These are phyloP conservation scores for Drosophila trichaetosa DNA, from an alignment of 2,888 invertebrate genomes.

Conservation along the genomic window DNA sequence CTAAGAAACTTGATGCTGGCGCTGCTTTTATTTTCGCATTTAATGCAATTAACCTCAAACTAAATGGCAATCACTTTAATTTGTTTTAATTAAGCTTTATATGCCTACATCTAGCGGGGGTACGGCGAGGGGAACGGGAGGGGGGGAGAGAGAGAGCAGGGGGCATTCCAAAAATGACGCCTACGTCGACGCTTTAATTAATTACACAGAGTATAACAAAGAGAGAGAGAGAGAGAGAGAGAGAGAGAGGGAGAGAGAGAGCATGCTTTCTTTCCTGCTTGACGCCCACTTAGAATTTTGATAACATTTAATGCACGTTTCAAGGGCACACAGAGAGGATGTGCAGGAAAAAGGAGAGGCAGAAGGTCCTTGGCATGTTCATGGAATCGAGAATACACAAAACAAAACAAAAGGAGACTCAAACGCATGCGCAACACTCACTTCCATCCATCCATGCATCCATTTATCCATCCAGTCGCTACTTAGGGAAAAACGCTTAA, in stretches of 20 bases:
- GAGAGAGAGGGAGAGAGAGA: constrained; percentile 10
- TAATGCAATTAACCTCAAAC: constrained; percentile 85
- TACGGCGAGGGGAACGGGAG: constrained; percentile 18
- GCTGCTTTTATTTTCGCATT: constrained; percentile 76
- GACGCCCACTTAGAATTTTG: constrained; percentile 42
- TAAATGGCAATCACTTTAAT: constrained; percentile 84
- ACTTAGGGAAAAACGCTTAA: constrained; percentile 73
- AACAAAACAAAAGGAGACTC: constrained; percentile 25
- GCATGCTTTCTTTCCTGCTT: constrained; percentile 24
- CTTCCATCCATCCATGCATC: background rate
- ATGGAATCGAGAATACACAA: constrained; percentile 47
- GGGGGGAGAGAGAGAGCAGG: background rate
- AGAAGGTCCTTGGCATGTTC: constrained; percentile 44
- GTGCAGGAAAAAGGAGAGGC: constrained; percentile 16
- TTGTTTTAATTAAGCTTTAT: constrained; percentile 83
- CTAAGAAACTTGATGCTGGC: constrained; percentile 45
- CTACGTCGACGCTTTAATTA: constrained; percentile 67
- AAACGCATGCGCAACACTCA: constrained; percentile 46
- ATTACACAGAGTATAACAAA: constrained; percentile 49
- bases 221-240: constrained; percentile 15
- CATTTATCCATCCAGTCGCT: constrained; percentile 21
- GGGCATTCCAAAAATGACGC: constrained; percentile 60
- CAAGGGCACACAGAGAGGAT: constrained; percentile 46
- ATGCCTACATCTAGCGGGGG: constrained; percentile 53
- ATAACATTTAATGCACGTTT: constrained; percentile 26